Percentiles rank a stretch among this genome's conserved stretches.
These are phyloP conservation scores for Drosophila limbata DNA, from an alignment of 2,888 invertebrate species.

Conservation along the genomic window DNA sequence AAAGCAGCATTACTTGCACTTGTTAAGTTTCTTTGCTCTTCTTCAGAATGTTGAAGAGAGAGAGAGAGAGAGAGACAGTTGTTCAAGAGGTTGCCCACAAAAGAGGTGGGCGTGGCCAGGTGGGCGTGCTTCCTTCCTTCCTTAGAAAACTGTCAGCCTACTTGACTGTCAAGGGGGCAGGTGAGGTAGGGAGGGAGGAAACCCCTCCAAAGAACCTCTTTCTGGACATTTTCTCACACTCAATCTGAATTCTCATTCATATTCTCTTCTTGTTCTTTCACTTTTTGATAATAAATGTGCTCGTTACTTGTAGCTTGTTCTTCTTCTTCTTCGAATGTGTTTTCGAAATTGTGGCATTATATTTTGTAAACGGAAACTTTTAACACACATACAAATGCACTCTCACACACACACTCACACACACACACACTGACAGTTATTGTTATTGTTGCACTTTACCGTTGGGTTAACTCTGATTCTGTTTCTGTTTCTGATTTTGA, in stretches of 20 bases:
- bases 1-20: slow-evolving; percentile 62
- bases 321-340: slow-evolving; percentile 58
- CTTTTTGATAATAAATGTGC: slow-evolving; percentile 50
- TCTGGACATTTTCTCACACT: slow-evolving; percentile 15
- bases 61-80: slow-evolving; percentile 18
- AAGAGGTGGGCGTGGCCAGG: slow-evolving; percentile 37
- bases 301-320: slow-evolving; percentile 71
- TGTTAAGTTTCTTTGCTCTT: slow-evolving; percentile 47
- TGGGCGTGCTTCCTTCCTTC: slow-evolving; percentile 32
- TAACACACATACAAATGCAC: slow-evolving; percentile 59
- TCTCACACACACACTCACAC: slow-evolving; percentile 23
- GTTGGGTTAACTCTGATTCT: slow-evolving; percentile 54
- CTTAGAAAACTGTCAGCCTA: slow-evolving; percentile 56
- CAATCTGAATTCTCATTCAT: not conserved
- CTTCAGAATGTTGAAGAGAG: no score
- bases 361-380: slow-evolving; percentile 72
- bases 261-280: slow-evolving; percentile 1
- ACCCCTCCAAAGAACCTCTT: not conserved
- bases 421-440: slow-evolving; percentile 15
- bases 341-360: slow-evolving; percentile 64
- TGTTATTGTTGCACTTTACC: slow-evolving; percentile 69
- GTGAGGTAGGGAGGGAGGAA: no score
- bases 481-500: slow-evolving; percentile 30
- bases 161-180: slow-evolving; percentile 25
- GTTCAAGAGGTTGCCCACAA: not conserved